Evolutionary conservation across 2,113 vertebrate genomes (phyloP).

Genomic region (Datnioides undecimradiatus): DNA sequence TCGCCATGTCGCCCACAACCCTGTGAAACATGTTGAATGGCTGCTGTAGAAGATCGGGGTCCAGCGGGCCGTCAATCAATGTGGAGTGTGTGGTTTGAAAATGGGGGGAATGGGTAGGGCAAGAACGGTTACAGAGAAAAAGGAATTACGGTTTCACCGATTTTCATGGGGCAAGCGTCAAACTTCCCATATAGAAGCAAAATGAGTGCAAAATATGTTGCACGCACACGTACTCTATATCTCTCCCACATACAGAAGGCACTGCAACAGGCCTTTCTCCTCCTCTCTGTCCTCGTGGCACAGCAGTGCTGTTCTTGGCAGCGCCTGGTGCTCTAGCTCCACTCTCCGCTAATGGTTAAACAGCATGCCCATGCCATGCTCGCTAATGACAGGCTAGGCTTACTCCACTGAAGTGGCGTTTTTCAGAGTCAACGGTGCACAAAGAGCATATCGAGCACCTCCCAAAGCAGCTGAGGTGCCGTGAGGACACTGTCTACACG

Average conservation of each 20-base stretch:
- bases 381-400: conserved; percentile 79
- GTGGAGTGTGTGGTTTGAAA: conserved; percentile 70
- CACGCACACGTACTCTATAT: neutral
- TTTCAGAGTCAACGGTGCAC: conserved; percentile 68
- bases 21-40: conserved; percentile 68
- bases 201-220: conserved; percentile 34
- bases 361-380: conserved; percentile 78
- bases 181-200: conserved; percentile 49
- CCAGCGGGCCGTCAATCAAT: conserved; percentile 72
- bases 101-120: conserved; percentile 24
- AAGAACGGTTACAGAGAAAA: conserved; percentile 34
- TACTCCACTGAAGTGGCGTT: conserved; percentile 75
- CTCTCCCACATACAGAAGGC: conserved; percentile 21
- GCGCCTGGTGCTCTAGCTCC: conserved; percentile 43
- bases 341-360: conserved; percentile 75
- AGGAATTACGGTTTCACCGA: conserved; percentile 40
- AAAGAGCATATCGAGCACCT: conserved; percentile 56
- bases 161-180: conserved; percentile 46
- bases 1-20: conserved; percentile 73
- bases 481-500: conserved; percentile 66
- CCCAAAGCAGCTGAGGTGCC: conserved; percentile 67
- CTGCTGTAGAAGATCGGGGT: conserved; percentile 48
- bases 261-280: conserved; percentile 29
- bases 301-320: conserved; percentile 73
- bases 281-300: conserved; percentile 65